Conservation (phyloP, 1,140 invertebrate species). For the Drosophila bifasciata region DNA sequence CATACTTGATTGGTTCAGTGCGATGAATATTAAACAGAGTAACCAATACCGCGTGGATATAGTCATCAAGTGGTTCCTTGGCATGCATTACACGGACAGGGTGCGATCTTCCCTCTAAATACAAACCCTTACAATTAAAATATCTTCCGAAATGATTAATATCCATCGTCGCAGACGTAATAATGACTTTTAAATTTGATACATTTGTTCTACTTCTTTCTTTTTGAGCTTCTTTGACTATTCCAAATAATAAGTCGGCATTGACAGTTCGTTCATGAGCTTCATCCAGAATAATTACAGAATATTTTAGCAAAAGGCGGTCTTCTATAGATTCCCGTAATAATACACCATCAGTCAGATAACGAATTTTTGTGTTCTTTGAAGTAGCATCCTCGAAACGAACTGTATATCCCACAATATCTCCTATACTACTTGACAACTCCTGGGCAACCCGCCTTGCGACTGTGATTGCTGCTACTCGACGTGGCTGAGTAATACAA, state of each 20-base stretch:
- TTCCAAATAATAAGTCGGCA: slow-evolving; percentile 95
- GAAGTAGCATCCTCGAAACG: slow-evolving; percentile 94
- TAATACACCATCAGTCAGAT: slow-evolving; percentile 96
- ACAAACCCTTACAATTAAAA: slow-evolving; percentile 94
- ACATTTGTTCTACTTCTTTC: slow-evolving; percentile 87
- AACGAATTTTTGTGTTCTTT: slow-evolving; percentile 91
- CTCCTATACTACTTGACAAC: slow-evolving; percentile 87
- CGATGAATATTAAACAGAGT: slow-evolving; percentile 97
- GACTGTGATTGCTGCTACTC: slow-evolving; percentile 96
- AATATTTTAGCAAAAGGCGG: slow-evolving; percentile 88
- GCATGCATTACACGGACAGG: slow-evolving; percentile 93
- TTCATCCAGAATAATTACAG: slow-evolving; percentile 96
- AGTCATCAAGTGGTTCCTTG: slow-evolving; percentile 92
- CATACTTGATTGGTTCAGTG: slow-evolving; percentile 91
- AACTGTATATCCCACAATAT: slow-evolving; percentile 90
- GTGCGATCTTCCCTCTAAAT: slow-evolving; percentile 95
- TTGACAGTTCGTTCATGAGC: slow-evolving; percentile 98
- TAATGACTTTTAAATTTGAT: slow-evolving; percentile 89
- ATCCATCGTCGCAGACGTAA: slow-evolving; percentile 98
- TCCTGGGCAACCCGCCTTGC: slow-evolving; percentile 95
- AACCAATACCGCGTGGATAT: slow-evolving; percentile 91
- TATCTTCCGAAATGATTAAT: slow-evolving; percentile 96
- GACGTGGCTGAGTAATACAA: slow-evolving; percentile 93
- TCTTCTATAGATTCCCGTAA: slow-evolving; percentile 92
- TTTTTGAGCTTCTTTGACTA: slow-evolving; percentile 92